Evolutionary conservation across 2,888 invertebrate genomes (phyloP), one percentile per base, ranked within the genome.

Genomic region (Scaptomyza flava): DNA sequence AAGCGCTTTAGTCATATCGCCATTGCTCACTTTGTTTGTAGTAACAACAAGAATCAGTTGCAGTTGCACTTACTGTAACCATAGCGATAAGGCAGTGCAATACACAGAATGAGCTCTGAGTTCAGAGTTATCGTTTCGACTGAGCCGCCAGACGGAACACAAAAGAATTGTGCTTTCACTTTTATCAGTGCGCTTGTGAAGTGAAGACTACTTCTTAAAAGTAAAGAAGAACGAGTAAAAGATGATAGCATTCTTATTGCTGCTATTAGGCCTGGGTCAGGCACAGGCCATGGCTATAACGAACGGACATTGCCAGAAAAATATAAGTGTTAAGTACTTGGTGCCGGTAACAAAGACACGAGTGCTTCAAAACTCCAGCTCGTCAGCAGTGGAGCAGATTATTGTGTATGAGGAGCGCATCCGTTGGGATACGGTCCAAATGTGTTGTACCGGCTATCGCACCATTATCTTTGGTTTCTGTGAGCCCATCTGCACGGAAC

Each of bases 391-490:
- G 23, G 81, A 88, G 17, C 76, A 77, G 48, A 82, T 83, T 31
- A 62, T 90, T 34, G 81, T 79, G 12, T 90, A 80, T 14, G 90
- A 90, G 75, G 89, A 91, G 50, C 90, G 88, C 3, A 43, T 85
- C 1, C 80, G 90, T 3, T 84, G 85, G 72, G 91, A 90, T n/a
- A 82, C 79, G 5, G 74, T 87, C 11, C 82, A 81, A 31, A 72
- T 90, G 38, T 90, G 90, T 30, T 90, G 90, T 53, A 72, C 83
- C 12, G 90, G 90, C 20, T 90, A 90, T 75, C 84, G 90, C 9
- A 87, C 87, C 31, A 81, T 89, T 1, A 66, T 87, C 20, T 89
- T 89, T 41, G 90, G 88, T n/a, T 89, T 89, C 48, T 93, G 93
- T 52, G 80, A 86, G 8, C 91, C 93, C 2, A 77, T 89, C 7